phyloP scores from a whole-genome alignment of 2,888 invertebrate species.

The Strigamia maritima region DNA sequence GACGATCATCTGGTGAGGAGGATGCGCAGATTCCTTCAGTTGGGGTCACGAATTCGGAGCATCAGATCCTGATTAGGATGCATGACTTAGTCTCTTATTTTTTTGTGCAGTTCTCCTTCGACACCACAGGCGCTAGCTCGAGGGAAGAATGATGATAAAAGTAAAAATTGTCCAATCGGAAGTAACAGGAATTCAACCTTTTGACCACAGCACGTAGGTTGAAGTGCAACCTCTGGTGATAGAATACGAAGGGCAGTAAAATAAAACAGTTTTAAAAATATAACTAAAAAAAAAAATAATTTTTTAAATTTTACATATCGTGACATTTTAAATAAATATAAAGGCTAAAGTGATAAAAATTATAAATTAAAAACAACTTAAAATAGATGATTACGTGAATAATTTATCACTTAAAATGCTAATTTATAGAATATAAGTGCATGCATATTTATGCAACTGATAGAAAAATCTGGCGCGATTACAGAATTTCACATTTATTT shows the following conservation, averaged over 20 bases:
- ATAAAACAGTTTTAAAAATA: background rate
- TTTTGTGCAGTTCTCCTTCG: slow-evolving; percentile 12
- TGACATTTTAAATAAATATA: background rate
- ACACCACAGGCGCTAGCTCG: background rate
- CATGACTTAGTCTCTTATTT: background rate
- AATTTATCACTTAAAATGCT: too few relatives aligned
- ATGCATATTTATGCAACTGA: too few relatives aligned
- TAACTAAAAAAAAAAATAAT: background rate
- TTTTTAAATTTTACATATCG: background rate
- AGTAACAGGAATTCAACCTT: background rate
- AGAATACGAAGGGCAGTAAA: background rate
- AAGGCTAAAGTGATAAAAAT: background rate
- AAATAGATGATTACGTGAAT: too few relatives aligned
- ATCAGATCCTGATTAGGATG: slow-evolving; percentile 33
- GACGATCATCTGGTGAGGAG: slow-evolving; percentile 18
- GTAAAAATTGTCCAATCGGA: background rate
- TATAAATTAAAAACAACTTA: too few relatives aligned
- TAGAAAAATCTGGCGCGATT: too few relatives aligned
- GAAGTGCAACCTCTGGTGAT: slow-evolving; percentile 3
- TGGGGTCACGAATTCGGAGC: slow-evolving; percentile 34
- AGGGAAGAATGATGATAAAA: slow-evolving; percentile 12
- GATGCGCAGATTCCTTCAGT: slow-evolving; percentile 21
- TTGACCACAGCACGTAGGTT: background rate
- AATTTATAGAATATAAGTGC: too few relatives aligned
- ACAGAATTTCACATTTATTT: too few relatives aligned